Evolutionary conservation across 2,797 vertebrate species (phyloP), one percentile per base, ranked within the genome.

Genomic region (Decapterus maruadsi): DNA sequence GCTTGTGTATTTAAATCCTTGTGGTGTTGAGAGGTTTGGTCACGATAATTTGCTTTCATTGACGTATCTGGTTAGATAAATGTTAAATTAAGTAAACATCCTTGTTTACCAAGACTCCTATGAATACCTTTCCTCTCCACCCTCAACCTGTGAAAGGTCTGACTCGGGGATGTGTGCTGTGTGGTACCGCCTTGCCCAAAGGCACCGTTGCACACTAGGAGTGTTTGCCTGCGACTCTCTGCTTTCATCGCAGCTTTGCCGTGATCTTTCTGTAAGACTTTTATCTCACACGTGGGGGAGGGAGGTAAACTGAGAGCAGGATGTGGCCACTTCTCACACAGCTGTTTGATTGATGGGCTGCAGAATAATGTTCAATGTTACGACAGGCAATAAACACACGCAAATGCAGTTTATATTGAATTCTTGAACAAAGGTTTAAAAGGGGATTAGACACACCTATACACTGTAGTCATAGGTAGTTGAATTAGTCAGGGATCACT

Each of bases 221-320:
- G 57, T 80, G 72, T 92, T 86, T 86, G 12, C 43, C 51, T n/a
- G 55, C 53, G 38, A 65, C 62, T 65, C 40, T 34, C 16, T 53
- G 42, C 36, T 57, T 57, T 81, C 72, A 85, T 86, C 74, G 59
- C 31, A 78, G 26, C 55, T 51, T 48, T 78, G 61, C 22, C 10
- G 6, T 40, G 58, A 55, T 77, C 59, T 68, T 78, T 77, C 57
- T 64, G 40, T 61, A 29, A 62, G 74, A 65, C 51, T 20, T 87
- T 92, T 85, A 82, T 85, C 50, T 68, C 8, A 19, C 22, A 31
- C 31, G 42, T 62, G 11, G 64, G 68, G 84, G 50, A 81, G 76
- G 69, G 74, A 75, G 31, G 71, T 68, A 76, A 90, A 84, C 84
- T 63, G 4, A 26, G 20, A 93, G 74, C 91, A 93, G 93, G 92